Conservation (phyloP, 2,113 vertebrate genomes). For the Argyrosomus japonicus region DNA sequence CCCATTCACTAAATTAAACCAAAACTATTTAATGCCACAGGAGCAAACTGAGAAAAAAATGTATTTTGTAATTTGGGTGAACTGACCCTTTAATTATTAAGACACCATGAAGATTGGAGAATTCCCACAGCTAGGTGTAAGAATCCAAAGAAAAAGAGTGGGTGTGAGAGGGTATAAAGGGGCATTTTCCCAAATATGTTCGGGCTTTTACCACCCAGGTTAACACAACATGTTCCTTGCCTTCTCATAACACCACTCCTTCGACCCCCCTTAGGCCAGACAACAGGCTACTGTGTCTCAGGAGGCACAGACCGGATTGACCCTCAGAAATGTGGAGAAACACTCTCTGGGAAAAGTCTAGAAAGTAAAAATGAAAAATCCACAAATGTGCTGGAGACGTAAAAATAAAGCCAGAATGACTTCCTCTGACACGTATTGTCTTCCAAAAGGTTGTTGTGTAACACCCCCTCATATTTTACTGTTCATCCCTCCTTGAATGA, state of each 20-base stretch:
- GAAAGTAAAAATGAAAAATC: conserved; percentile 45
- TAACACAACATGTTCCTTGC: conserved; percentile 78
- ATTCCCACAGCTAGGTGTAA: conserved; percentile 27
- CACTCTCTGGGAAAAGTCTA: conserved; percentile 57
- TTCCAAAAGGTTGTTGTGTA: conserved; percentile 13
- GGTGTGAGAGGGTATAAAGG: conserved; percentile 66
- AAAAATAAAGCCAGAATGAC: not conserved
- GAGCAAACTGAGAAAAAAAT: conserved; percentile 7
- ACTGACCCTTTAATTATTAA: not conserved
- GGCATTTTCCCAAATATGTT: conserved; percentile 76
- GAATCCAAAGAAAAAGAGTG: conserved; percentile 26
- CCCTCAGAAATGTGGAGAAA: conserved; percentile 40
- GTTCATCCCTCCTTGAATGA: not conserved
- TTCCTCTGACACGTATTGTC: not conserved
- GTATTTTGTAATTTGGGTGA: not conserved
- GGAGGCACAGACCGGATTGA: conserved; percentile 53
- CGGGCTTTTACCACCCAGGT: conserved; percentile 79
- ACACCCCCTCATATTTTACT: conserved; percentile 21
- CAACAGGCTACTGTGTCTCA: conserved; percentile 80
- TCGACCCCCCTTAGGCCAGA: conserved; percentile 59
- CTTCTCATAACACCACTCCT: conserved; percentile 72
- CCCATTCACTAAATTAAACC: not conserved
- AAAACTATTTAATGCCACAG: not conserved
- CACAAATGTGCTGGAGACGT: conserved; percentile 9
- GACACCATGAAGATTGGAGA: conserved; percentile 14